phyloP scores from a whole-genome alignment of 2,797 vertebrate species.

The Onychomys leucogaster region DNA sequence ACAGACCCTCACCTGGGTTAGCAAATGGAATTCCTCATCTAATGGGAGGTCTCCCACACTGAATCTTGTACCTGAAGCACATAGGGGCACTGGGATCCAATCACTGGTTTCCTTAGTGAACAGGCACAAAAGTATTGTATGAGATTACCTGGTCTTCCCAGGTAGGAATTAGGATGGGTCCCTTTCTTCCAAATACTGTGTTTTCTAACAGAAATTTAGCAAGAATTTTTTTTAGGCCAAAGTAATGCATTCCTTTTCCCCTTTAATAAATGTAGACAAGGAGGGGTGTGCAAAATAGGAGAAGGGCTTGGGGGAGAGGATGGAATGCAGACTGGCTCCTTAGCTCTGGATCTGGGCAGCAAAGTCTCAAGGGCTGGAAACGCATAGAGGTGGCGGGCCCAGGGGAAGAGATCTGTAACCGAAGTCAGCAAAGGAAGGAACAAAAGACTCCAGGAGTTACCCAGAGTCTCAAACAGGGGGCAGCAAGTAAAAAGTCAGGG shows the following conservation, averaged over 20 bases:
- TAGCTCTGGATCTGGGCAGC: constrained; percentile 2
- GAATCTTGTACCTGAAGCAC: neutral
- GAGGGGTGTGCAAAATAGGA: constrained; percentile 33
- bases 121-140: constrained; percentile 45
- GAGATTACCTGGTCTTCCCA: constrained; percentile 38
- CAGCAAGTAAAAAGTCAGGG: constrained; percentile 17
- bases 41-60: neutral
- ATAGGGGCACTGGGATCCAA: neutral
- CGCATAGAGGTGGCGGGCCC: constrained; percentile 2
- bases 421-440: neutral
- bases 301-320: constrained; percentile 44
- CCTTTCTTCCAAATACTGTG: constrained; percentile 43
- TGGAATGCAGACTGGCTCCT: constrained; percentile 67
- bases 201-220: constrained; percentile 46
- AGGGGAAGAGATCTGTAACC: neutral
- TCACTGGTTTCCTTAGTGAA: neutral
- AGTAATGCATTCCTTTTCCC: constrained; percentile 63
- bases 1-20: neutral
- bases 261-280: constrained; percentile 65
- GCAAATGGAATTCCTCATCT: neutral
- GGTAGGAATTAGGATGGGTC: neutral
- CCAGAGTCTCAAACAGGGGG: constrained; percentile 50
- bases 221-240: constrained; percentile 65
- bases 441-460: constrained; percentile 39
- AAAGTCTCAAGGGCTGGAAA: constrained; percentile 41